These are phyloP conservation scores for Lateolabrax maculatus DNA, from an alignment of 2,797 vertebrate genomes.

Conservation along the genomic window DNA sequence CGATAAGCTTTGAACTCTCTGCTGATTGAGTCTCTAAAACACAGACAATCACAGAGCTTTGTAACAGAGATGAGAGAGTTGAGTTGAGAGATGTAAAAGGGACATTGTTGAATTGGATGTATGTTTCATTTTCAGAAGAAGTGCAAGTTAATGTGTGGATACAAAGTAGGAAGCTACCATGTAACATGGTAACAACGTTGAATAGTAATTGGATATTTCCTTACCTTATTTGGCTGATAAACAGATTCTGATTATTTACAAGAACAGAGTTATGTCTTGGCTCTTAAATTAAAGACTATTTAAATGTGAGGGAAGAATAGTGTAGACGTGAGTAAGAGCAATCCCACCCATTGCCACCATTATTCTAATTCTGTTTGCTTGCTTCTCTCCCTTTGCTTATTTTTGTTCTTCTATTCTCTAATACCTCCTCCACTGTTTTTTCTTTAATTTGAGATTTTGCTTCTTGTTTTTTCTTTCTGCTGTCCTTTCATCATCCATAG, in stretches of 20 bases:
- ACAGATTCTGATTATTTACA: neutral
- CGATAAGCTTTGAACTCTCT: neutral
- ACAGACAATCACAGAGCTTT: neutral
- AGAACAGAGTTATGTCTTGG: neutral
- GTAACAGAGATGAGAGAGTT: neutral
- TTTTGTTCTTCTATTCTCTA: conserved; percentile 10
- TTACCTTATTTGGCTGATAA: neutral
- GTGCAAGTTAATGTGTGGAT: neutral
- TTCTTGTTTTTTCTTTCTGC: conserved; percentile 62
- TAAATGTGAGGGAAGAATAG: neutral
- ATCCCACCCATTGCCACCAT: neutral
- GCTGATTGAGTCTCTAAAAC: neutral
- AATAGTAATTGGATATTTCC: neutral
- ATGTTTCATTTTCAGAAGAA: neutral
- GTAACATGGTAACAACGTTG: neutral
- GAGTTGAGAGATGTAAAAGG: neutral
- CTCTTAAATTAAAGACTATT: conserved; percentile 9
- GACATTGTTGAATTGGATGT: neutral
- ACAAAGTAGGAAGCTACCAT: neutral
- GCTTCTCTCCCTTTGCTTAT: conserved; percentile 13
- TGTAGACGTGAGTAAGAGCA: neutral
- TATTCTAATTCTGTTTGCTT: conserved; percentile 29
- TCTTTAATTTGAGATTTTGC: conserved; percentile 50
- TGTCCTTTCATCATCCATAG: conserved; percentile 78
- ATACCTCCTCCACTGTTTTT: neutral